Percentiles rank a stretch among this genome's conserved stretches.
These are phyloP conservation scores for Mungos mungo DNA, from an alignment of 2,113 vertebrate species.

Conservation along the genomic window DNA sequence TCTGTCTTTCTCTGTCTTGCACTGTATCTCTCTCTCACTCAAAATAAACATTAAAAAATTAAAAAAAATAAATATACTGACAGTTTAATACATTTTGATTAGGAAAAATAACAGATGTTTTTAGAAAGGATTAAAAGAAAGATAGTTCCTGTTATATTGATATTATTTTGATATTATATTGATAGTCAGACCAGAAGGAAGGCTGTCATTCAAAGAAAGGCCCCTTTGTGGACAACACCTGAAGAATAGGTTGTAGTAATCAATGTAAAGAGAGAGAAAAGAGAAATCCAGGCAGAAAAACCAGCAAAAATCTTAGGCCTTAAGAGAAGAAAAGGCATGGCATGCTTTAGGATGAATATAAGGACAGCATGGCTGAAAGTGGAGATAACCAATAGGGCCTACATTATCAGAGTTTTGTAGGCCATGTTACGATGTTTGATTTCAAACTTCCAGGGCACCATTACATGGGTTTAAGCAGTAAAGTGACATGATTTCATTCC, in stretches of 20 bases:
- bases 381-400: background rate
- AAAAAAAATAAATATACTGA: background rate
- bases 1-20: too few species aligned
- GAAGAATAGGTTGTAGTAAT: background rate
- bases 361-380: background rate
- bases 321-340: background rate
- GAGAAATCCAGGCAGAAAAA: background rate
- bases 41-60: too few species aligned
- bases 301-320: background rate
- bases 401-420: background rate
- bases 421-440: background rate
- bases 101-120: background rate
- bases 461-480: background rate
- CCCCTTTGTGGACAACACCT: background rate
- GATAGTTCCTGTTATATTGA: background rate
- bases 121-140: background rate
- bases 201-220: background rate
- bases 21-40: too few species aligned
- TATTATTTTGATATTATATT: background rate
- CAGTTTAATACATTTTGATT: background rate
- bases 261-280: background rate
- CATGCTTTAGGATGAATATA: background rate
- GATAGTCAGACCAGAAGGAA: background rate
- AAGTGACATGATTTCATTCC: background rate
- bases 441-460: background rate